Percentiles rank a stretch among this genome's conserved stretches.
phyloP scores from a whole-genome alignment of 2,888 invertebrate species.

The Stegana nigrithorax region DNA sequence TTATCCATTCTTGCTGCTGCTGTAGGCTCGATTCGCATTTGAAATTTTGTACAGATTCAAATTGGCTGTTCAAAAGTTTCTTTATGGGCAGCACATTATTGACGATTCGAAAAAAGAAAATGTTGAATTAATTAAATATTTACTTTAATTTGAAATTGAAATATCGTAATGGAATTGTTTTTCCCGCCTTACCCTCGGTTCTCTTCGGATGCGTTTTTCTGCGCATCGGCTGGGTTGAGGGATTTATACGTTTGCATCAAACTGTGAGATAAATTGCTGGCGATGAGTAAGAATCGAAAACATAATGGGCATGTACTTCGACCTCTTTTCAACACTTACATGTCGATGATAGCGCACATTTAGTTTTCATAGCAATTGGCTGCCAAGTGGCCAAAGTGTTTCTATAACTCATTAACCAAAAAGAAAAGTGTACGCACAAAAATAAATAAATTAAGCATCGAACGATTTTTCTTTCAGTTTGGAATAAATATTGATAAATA shows the following conservation, averaged over 20 bases:
- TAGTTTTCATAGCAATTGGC: too few species aligned
- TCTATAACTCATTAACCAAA: background rate
- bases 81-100: too few species aligned
- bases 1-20: too few species aligned
- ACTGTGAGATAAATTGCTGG: conserved; percentile 63
- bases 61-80: too few species aligned
- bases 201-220: conserved; percentile 15
- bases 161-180: conserved; percentile 41
- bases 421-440: background rate
- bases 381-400: background rate
- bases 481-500: background rate
- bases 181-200: background rate
- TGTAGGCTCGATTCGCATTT: too few species aligned
- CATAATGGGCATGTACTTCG: conserved; percentile 10
- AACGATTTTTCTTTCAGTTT: background rate
- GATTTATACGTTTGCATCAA: conserved; percentile 66
- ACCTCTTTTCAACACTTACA: background rate
- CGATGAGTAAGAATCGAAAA: conserved; percentile 33
- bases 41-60: too few species aligned
- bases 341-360: too few species aligned
- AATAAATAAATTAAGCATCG: background rate
- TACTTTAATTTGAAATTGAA: conserved; percentile 61
- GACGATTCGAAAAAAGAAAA: too few species aligned
- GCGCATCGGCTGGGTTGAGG: conserved; percentile 45
- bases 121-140: conserved; percentile 53